Evolutionary conservation across 2,888 invertebrate species (phyloP), one percentile per base, ranked within the genome.

Genomic region (Philonicus albiceps): DNA sequence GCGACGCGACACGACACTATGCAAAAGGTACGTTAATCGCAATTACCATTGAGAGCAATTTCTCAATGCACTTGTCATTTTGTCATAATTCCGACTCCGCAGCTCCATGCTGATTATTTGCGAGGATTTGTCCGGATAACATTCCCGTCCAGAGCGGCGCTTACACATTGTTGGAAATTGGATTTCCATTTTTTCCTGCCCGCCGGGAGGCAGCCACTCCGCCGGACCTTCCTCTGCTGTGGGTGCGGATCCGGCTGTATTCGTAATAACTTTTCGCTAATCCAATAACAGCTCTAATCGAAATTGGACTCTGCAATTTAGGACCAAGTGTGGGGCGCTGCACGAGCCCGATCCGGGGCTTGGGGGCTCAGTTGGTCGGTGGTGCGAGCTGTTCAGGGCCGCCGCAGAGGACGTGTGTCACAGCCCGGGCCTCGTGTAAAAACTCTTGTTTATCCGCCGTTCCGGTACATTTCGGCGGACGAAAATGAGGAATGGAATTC

Each of bases 191-290:
- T 83, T 83, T 83, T 72, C 37, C n/a, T 34, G 6, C 16, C 37
- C 11, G 55, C 34, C 37, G 37, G 30, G 22, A 55, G 30, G 37
- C 34, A 22, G 34, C 64, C 72, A 7, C 64, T 34, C 55, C 27
- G 40, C 64, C 3, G 55, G 72, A 55, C 34, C 19, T 3, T 8
- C 34, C 64, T 8, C 30, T n/a, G 37, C 72, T 83, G 34, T 19
- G 83, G n/a, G 64, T 72, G 37, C 83, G 34, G 72, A 37, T 37
- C 55, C 22, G 34, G 83, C 37, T 86, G 75, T 73, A 83, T 37
- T 83, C 86, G 87, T 87, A 87, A 87, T 87, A 87, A 87, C 87
- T 87, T 87, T 87, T 83, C 86, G 83, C 64, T 87, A 87, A 87
- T 87, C 87, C 87, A 87, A 87, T 87, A 87, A 87, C 75, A 76